These are phyloP conservation scores for Octopus bimaculoides DNA, from an alignment of 1,140 invertebrate genomes.

Conservation along the genomic window DNA sequence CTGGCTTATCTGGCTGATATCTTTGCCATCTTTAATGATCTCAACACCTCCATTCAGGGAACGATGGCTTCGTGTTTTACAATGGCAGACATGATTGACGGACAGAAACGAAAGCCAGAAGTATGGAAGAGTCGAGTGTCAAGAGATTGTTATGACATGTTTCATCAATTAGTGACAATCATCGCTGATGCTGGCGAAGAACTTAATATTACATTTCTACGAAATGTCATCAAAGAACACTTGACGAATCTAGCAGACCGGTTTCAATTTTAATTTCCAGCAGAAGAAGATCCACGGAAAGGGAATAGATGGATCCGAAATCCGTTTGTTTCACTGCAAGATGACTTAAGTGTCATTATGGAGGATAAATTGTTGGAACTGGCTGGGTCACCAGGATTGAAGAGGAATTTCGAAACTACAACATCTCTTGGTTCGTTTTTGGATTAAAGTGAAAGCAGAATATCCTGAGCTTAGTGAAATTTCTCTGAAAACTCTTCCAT, in stretches of 20 bases:
- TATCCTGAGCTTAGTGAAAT: no score
- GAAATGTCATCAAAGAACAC: not conserved
- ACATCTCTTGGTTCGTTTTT: no score
- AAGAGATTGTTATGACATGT: not conserved
- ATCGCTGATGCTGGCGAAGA: not conserved
- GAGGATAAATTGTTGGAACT: no score
- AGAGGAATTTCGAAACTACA: no score
- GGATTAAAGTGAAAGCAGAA: no score
- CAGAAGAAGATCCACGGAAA: not conserved
- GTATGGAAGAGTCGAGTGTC: not conserved
- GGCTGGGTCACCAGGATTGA: no score
- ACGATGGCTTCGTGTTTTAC: constrained; percentile 15
- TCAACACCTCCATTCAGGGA: constrained; percentile 16
- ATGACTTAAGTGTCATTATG: no score
- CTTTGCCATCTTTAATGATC: constrained; percentile 13
- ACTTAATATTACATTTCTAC: not conserved
- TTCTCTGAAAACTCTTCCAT: no score
- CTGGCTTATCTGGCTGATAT: constrained; percentile 13
- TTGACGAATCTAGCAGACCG: not conserved
- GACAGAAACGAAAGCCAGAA: constrained; percentile 16
- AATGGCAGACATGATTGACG: constrained; percentile 17
- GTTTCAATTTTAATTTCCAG: not conserved
- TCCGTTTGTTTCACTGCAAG: no score
- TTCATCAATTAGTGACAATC: not conserved
- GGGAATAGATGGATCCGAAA: no score